These are phyloP conservation scores for Aptenodytes patagonicus DNA, from an alignment of 2,113 vertebrate species.

Conservation along the genomic window DNA sequence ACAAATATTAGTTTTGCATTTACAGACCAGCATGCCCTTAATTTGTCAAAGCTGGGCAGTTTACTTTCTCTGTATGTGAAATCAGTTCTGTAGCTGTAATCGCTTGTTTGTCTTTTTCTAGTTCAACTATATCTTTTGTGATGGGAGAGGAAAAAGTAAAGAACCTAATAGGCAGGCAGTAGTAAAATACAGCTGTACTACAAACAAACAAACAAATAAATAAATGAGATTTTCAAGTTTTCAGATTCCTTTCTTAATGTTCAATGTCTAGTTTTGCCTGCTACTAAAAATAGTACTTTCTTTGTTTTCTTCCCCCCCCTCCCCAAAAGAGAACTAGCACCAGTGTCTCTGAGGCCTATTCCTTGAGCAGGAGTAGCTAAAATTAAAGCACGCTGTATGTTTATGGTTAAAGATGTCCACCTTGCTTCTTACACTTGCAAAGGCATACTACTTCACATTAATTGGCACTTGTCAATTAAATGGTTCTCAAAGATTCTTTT, in stretches of 20 bases:
- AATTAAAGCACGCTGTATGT: neutral
- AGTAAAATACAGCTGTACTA: neutral
- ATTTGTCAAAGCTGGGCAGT: neutral
- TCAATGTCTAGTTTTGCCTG: neutral
- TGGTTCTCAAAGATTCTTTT: neutral
- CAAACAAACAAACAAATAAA: neutral
- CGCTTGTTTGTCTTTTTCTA: neutral
- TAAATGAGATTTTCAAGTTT: neutral
- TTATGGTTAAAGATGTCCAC: neutral
- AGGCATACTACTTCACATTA: neutral
- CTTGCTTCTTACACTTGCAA: neutral
- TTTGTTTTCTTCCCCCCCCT: accelerated
- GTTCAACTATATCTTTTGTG: neutral
- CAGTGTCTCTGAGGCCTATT: neutral
- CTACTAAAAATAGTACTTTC: neutral
- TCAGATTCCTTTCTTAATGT: neutral
- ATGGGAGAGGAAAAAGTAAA: neutral
- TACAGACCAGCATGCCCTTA: neutral
- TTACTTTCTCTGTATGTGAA: neutral
- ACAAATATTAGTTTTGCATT: neutral
- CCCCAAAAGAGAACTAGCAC: no score
- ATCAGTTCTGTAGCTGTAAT: neutral
- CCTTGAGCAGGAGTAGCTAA: neutral
- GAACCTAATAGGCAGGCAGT: neutral
- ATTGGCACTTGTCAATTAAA: neutral